phyloP scores from a whole-genome alignment of 2,797 vertebrate genomes.

The Heteromormyrus szaboi region DNA sequence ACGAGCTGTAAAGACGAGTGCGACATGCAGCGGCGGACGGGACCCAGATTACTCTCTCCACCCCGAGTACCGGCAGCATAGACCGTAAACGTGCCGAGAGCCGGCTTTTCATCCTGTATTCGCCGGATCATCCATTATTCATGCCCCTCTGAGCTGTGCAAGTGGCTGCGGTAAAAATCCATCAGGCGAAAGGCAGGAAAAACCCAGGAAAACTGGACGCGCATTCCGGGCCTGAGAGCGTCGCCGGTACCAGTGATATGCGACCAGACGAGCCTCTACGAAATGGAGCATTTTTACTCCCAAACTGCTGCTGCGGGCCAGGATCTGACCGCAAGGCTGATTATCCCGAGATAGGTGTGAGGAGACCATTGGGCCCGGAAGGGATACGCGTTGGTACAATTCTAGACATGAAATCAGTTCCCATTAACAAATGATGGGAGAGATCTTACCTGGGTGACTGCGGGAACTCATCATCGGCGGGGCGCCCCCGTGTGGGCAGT shows the following conservation, averaged over 20 bases:
- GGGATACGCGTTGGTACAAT: not conserved
- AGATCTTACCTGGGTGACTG: conserved; percentile 56
- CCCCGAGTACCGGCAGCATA: not conserved
- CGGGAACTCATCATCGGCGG: conserved; percentile 56
- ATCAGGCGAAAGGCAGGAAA: not conserved
- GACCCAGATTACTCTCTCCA: not conserved
- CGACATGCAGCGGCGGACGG: not conserved
- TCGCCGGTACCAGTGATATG: not conserved
- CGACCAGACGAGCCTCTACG: not conserved
- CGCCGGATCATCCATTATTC: not conserved
- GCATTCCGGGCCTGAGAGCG: not conserved
- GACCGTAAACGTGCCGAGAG: not conserved
- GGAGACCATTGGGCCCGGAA: not conserved
- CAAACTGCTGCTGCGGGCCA: not conserved
- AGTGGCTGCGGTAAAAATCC: not conserved
- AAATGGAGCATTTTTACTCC: not conserved
- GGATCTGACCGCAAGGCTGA: not conserved
- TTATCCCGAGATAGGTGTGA: not conserved
- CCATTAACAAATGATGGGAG: not conserved
- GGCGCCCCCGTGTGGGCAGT: conserved; percentile 20
- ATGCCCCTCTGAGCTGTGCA: not conserved
- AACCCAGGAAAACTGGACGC: not conserved
- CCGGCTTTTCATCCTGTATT: not conserved
- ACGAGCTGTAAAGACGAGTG: not conserved
- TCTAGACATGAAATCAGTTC: not conserved